Conservation (phyloP, 1,140 invertebrate genomes). For the Piezodorus guildinii region DNA sequence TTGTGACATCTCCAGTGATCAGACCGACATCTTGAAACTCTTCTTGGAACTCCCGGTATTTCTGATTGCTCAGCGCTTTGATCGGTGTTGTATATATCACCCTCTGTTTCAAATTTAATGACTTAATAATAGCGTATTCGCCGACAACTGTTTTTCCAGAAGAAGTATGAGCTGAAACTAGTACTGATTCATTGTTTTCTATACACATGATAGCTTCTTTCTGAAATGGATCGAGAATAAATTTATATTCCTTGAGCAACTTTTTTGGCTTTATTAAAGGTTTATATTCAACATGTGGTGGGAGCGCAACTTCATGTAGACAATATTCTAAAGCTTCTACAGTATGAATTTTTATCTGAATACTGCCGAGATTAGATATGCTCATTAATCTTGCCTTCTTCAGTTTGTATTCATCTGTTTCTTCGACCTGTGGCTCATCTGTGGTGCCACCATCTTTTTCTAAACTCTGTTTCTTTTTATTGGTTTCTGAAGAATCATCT, state of each 20-base stretch:
- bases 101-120: conserved; percentile 60
- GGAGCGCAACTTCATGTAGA: conserved; percentile 85
- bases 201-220: conserved; percentile 94
- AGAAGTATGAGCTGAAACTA: conserved; percentile 99
- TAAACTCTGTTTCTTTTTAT: background rate
- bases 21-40: conserved; percentile 97
- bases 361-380: background rate
- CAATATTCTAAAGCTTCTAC: conserved; percentile 82
- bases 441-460: background rate
- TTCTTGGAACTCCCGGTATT: conserved; percentile 95
- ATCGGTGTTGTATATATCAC: conserved; percentile 99
- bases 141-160: conserved; percentile 99
- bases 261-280: conserved; percentile 47
- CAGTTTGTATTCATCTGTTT: background rate
- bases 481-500: background rate
- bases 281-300: conserved; percentile 70
- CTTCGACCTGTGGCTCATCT: background rate
- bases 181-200: conserved; percentile 93
- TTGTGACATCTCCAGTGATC: conserved; percentile 98
- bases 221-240: conserved; percentile 95
- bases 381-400: background rate
- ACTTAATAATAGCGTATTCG: conserved; percentile 74
- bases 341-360: conserved; percentile 32
- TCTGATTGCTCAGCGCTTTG: conserved; percentile 99
- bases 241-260: conserved; percentile 80